Base-by-base conservation (phyloP, 64 coral and sea anemone genomes). In the Hydrozoanthus tunicans region DNA sequence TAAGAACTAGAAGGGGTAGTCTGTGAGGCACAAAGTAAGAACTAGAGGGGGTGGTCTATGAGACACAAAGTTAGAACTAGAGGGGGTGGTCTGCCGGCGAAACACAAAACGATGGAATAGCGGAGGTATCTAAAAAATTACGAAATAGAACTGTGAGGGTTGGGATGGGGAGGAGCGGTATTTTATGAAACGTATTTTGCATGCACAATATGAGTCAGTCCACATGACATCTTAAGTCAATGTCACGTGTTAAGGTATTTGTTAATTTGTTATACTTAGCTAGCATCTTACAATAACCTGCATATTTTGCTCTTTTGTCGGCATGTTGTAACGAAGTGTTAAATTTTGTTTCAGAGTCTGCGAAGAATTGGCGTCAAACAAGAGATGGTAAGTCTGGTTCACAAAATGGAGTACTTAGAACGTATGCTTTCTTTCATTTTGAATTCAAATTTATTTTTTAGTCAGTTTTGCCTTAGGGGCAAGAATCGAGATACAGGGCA, bases 1-100 rank as follows among this genome's bases (percentile, higher is more conserved):
- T 43, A 43, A 43, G 32, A 43, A 43, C 32, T 43, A 43, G 88
- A 73, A 12, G 88, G 88, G 7, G 88, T 90, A 3, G 73, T 77
- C 11, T 90, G 88, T 24, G 43, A 65, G 9, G 53, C 59, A 43
- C 26, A 63, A 51, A 17, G 81, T 83, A 83, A 20, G 20, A 43
- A 43, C 32, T 43, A 43, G 32, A 0, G 23, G 23, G 7, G 73
- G 7, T 64, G 13, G 13, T 64, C 13, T 64, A 2, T 14, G 62
- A 9, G 7, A 64, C 13, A 64, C 13, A 64, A 64, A 64, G 62
- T 14, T 0, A 64, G 7, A 7, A 9, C 62, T 64, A 9, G 7
- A 64, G 32, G 32, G 32, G 32, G 32, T 43, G 32, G 2, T 43
- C 32, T 43, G 32, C 2, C 32, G 0, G 32, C 2, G 32, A 43